Base-by-base conservation (phyloP, 2,888 invertebrate genomes). In the Hemithea aestivaria region DNA sequence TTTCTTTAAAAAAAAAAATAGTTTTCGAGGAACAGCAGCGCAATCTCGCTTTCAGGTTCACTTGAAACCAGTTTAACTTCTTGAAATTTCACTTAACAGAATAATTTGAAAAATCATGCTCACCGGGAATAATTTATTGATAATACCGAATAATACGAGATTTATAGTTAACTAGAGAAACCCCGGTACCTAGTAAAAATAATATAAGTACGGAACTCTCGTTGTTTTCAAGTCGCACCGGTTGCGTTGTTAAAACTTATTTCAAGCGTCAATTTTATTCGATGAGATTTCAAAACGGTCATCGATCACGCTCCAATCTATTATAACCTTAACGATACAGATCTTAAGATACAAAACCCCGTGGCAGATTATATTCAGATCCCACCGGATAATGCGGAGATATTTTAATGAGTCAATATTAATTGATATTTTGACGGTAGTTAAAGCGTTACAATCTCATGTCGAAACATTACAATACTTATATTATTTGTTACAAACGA, bases 351-450 rank as follows among this genome's bases (percentile, higher is more conserved):
- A 0, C 1, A 25, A 8, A 35, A 8, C 29, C 8, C 0, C 4
- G 7, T 34, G 6, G 7, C 7, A n/a, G 1, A 16, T 6, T n/a
- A 29, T 20, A 12, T 4, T 8, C 28, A 12, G 2, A 29, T 28
- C 22, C 27, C 11, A 27, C 31, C 39, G 46, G n/a, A n/a, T n/a
- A n/a, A n/a, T 45, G 45, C 46, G 49, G 53, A 62, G 56, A 68
- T 58, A 59, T 68, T 73, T 68, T 76, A 77, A 75, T 69, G 70
- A 70, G 63, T 62, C 48, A 45, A 62, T 62, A 72, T 71, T 74
- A 78, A 81, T 79, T 76, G 75, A 68, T 74, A 72, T 75, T 73
- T 70, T 75, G 76, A 70, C 61, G 61, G 55, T 47, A 50, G 54
- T 54, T 56, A 53, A 43, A 53, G 48, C 56, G 53, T 56, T 47